Evolutionary conservation across 2,888 invertebrate species (phyloP).

Genomic region (Perizoma flavofasciatum): DNA sequence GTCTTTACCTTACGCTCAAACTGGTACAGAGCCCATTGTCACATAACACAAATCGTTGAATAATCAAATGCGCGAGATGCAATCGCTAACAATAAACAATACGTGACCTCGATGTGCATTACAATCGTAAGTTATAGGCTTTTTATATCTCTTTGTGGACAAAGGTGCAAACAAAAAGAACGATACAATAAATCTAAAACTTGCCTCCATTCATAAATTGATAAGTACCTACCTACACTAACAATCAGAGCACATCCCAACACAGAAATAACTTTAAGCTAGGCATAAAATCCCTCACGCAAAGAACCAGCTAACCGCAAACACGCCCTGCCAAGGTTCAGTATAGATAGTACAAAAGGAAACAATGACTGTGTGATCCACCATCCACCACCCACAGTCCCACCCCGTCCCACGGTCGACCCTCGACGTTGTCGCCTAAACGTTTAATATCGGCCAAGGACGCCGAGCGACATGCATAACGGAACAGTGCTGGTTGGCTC

Average conservation of each 20-base stretch:
- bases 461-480: constrained; percentile 54
- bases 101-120: constrained; percentile 25
- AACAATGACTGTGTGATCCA: constrained; percentile 67
- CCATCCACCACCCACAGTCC: constrained; percentile 51
- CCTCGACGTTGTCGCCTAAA: constrained; percentile 59
- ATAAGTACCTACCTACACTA: constrained; percentile 11
- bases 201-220: constrained; percentile 14
- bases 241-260: constrained; percentile 5
- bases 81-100: constrained; percentile 22
- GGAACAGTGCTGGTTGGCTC: constrained; percentile 40
- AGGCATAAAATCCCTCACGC: constrained; percentile 21
- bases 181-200: constrained; percentile 1
- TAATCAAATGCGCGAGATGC: constrained; percentile 25
- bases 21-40: constrained; percentile 30
- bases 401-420: constrained; percentile 47
- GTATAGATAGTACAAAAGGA: constrained; percentile 57
- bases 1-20: constrained; percentile 40
- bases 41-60: constrained; percentile 37
- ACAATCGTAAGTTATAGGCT: constrained; percentile 16
- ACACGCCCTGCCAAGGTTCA: constrained; percentile 46
- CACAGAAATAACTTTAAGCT: constrained; percentile 18
- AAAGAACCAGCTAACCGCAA: constrained; percentile 41
- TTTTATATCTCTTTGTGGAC: constrained; percentile 18
- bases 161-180: constrained; percentile 9
- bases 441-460: constrained; percentile 77